Base-by-base conservation (phyloP, 2,888 invertebrate species). In the Amorpha juglandis region DNA sequence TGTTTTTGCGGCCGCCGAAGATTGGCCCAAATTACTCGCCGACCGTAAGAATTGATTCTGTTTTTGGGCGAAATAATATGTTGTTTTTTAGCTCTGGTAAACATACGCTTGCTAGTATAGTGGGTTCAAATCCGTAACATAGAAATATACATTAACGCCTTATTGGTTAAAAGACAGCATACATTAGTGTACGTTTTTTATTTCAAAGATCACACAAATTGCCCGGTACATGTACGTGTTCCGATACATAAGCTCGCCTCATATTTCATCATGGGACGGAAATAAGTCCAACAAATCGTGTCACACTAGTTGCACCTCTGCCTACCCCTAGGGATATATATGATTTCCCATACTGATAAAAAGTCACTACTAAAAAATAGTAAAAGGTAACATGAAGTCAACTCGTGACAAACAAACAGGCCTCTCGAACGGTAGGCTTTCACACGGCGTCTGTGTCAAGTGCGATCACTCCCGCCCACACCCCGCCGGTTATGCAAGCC, bases 391-490 rank as follows among this genome's bases (percentile, higher is more conserved):
- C 21, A 11, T 35, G 42, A 6, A 12, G 9, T 33, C 16, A 42
- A 12, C n/a, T 27, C 47, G 27, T 33, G 27, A 63, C 63, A 47
- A 63, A 63, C 48, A 63, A n/a, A 63, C 48, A 38, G 58, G 12
- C 12, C 42, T 19, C 58, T 58, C 58, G 58, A 58, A 58, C 55
- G 38, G 47, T 16, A 53, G 62, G 70, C 69, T 70, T 68, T 70
- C 69, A 68, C 68, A 67, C 65, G 42, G 16, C 67, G 66, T 63
- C 55, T 45, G 69, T 70, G 69, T 70, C 70, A 70, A 70, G 70
- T 64, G 68, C 68, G 65, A 70, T 67, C 69, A 66, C 66, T 66
- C 62, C 33, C 53, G 58, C 51, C 35, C 48, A 50, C 64, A 52
- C 11, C 38, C n/a, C n/a, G 16, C 33, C 19, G 8, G 58, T 38